Base-by-base conservation (phyloP, 2,113 vertebrate species). In the Nematolebias whitei region DNA sequence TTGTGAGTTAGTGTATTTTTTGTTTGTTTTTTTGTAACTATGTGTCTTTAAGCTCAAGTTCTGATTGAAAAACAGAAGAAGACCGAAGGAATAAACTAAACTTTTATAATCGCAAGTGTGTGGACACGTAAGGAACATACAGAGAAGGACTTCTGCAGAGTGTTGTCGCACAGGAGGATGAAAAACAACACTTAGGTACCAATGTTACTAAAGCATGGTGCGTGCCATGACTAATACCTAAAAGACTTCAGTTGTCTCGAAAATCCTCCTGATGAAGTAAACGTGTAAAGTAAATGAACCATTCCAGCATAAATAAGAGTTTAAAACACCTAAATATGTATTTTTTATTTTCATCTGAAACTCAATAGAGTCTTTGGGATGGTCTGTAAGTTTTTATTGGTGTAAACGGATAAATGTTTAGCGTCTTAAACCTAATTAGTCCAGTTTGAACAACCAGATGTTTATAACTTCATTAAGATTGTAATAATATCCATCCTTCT, bases 11-110 rank as follows among this genome's bases (percentile, higher is more conserved):
- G n/a, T n/a, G n/a, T n/a, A n/a, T n/a, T n/a, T n/a, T n/a, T n/a
- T n/a, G n/a, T 63, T 80, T 54, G 24, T 51, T 51, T 9, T 20
- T 47, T 19, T 12, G 18, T 18, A 2, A 69, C 62, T 40, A 15
- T 1, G 9, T 43, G 68, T 83, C 61, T 71, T 69, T 56, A 52
- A 59, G 59, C 63, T 63, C 18, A 12, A 73, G 45, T 53, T 55
- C 65, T 59, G 32, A 14, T 56, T 51, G 10, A 60, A 45, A 53
- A 63, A 80, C 57, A 35, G 29, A 77, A 63, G 51, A 63, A 23
- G 19, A 40, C 24, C 4, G 62, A 63, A 74, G 12, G 38, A 15
- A 43, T 49, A n/a, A 56, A 39, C 19, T 12, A 50, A 47, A 39
- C 19, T 63, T 56, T 66, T 12, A 63, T n/a, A 52, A 24, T 26